Evolutionary conservation across 2,797 vertebrate species (phyloP).

Genomic region (Mormyrus hasselquistii): DNA sequence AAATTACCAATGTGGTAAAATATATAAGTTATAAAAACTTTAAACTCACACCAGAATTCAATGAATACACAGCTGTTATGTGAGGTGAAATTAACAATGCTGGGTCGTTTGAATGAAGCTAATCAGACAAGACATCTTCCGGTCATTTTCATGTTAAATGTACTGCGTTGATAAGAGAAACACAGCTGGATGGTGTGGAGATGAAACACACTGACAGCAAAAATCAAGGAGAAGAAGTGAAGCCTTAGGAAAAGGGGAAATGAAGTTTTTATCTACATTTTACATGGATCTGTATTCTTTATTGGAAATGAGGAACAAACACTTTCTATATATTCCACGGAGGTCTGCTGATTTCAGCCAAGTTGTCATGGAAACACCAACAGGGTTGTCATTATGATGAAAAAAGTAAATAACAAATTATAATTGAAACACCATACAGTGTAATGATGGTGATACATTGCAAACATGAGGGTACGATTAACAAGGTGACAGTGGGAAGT

Average conservation of each 20-base stretch:
- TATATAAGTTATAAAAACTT: neutral
- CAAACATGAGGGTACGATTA: neutral
- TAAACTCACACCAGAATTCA: neutral
- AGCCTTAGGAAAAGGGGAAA: neutral
- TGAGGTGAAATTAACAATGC: neutral
- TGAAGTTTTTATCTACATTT: neutral
- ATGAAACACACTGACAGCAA: neutral
- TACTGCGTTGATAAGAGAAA: neutral
- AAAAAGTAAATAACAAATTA: neutral
- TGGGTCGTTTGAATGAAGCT: neutral
- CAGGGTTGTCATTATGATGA: neutral
- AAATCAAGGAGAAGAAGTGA: neutral
- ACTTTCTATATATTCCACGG: neutral
- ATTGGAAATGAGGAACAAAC: neutral
- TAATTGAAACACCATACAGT: neutral
- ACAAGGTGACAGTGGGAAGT: neutral
- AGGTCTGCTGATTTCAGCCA: neutral
- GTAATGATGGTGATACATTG: neutral
- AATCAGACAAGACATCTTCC: neutral
- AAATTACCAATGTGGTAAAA: neutral
- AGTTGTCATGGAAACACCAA: slow-evolving; percentile 1
- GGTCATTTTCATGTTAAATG: neutral
- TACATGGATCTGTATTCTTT: neutral
- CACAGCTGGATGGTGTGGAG: neutral
- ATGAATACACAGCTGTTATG: neutral